Conservation (phyloP, 2,113 vertebrate species). For the Caretta caretta region DNA sequence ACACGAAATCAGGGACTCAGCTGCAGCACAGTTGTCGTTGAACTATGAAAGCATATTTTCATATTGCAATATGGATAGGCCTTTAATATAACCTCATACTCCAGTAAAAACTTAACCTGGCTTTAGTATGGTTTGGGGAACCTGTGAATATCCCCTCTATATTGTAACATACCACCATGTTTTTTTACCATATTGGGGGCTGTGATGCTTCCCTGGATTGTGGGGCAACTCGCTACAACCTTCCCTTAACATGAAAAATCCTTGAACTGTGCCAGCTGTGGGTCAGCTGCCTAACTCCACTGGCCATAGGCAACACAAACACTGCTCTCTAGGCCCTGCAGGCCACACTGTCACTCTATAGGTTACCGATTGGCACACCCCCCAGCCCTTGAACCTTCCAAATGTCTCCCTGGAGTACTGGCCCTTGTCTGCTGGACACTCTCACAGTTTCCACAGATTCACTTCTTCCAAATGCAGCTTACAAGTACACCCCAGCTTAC, state of each 20-base stretch:
- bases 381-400: neutral
- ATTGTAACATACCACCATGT: neutral
- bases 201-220: neutral
- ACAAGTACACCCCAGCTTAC: neutral
- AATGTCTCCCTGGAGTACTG: neutral
- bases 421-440: neutral
- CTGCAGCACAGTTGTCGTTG: neutral
- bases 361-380: neutral
- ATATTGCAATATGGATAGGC: neutral
- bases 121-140: neutral
- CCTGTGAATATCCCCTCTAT: neutral
- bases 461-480: neutral
- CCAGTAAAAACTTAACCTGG: neutral
- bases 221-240: neutral
- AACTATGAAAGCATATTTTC: neutral
- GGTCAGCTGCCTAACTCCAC: neutral
- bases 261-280: neutral
- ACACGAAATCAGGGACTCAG: neutral
- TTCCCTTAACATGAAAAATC: neutral
- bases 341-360: neutral
- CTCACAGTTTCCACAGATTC: neutral
- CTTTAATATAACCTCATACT: neutral
- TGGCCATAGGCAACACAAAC: neutral
- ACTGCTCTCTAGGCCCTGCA: neutral
- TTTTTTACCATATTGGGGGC: neutral